Evolutionary conservation across 1,140 invertebrate species (phyloP), one percentile per base, ranked within the genome.

Genomic region (Aethina tumida): DNA sequence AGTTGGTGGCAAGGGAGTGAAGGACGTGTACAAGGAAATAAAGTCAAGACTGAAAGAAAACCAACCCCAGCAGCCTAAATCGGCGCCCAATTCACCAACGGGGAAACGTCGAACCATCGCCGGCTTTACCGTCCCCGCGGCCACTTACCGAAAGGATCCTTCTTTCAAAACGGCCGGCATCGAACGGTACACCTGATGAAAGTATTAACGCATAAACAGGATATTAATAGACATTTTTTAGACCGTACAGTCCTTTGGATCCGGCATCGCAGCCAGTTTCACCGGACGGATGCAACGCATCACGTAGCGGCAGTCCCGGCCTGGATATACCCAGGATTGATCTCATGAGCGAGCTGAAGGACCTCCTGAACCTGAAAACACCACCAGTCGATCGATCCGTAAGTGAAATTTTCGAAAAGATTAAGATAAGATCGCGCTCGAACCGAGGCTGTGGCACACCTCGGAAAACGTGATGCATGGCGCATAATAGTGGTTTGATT

Each of bases 1-100:
- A 65, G 81, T 83, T 58, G 71, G 75, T 42, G 77, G 82, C 2
- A 81, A 81, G 60, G 77, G 76, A 41, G 72, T 82, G 47, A 77
- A 77, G 51, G 79, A 75, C 34, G 81, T 73, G 7, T 83, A 82
- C 46, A 83, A 82, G 63, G 81, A 78, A 17, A 63, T 86, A 29
- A 73, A 77, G 50, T 79, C 74, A 49, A 77, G 77, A 61, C 51
- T 69, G 34, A 66, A 65, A 36, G 67, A 73, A 29, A 66, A 63
- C 28, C 61, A 52, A 48, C 50, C 44, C 30, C 52, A 49, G 5
- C 49, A 53, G 26, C 52, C 50, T 14, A 63, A 69, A 39, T 79
- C 75, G n/a, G 78, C 74, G 4, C 77, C 75, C 2, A 79, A 67
- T 56, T 81, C 75, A 10, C 78, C 77, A 1, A 75, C 73, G 2